phyloP scores from a whole-genome alignment of 2,888 invertebrate species.

The Chaitophorus viminalis region DNA sequence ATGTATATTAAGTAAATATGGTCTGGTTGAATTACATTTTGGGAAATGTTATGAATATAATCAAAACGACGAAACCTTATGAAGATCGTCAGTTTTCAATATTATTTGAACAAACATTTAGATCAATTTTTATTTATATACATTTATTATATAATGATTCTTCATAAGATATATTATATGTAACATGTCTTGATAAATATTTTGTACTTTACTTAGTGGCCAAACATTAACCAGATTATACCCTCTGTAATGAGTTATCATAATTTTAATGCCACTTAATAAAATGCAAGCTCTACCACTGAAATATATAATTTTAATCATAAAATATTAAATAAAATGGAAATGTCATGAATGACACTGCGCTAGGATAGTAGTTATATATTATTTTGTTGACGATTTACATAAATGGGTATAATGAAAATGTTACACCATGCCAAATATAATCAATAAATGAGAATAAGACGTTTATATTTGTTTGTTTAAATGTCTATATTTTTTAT shows the following conservation, averaged over 20 bases:
- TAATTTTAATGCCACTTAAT: neutral
- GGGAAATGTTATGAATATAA: neutral
- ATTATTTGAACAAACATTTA: neutral
- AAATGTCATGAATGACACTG: neutral
- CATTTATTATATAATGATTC: neutral
- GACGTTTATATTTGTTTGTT: too few relatives aligned
- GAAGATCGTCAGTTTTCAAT: neutral
- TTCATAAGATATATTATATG: neutral
- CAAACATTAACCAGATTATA: neutral
- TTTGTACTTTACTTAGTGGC: neutral
- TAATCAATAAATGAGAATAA: too few relatives aligned
- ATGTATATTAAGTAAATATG: too few relatives aligned
- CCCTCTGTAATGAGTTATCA: neutral
- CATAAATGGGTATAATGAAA: too few relatives aligned
- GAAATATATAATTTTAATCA: neutral
- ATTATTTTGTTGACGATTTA: neutral
- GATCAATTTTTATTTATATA: neutral
- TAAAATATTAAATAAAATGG: neutral
- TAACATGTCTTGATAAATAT: neutral
- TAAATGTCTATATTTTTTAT: too few relatives aligned
- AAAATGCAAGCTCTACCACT: neutral
- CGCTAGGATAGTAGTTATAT: neutral
- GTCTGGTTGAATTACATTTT: neutral
- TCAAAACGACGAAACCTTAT: neutral
- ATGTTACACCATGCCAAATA: too few relatives aligned